Evolutionary conservation across 1,140 invertebrate species (phyloP).

Genomic region (Triops cancriformis): DNA sequence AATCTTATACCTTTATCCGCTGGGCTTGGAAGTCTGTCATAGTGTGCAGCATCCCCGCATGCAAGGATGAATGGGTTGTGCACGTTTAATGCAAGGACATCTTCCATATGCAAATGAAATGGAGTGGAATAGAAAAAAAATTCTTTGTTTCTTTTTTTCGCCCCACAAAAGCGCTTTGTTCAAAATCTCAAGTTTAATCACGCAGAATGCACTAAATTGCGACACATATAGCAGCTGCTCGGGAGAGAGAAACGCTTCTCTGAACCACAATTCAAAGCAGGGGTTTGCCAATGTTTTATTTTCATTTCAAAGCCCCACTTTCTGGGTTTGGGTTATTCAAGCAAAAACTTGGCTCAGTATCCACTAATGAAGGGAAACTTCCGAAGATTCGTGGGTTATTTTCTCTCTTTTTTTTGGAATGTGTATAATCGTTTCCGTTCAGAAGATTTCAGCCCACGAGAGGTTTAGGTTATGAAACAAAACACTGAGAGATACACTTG

Average conservation of each 20-base stretch:
- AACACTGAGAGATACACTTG: too few relatives aligned
- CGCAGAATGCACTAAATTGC: neutral
- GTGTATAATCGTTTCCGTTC: too few relatives aligned
- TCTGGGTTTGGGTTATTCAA: too few relatives aligned
- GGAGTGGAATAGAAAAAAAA: neutral
- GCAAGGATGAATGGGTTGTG: neutral
- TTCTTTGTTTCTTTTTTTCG: neutral
- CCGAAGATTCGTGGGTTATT: too few relatives aligned
- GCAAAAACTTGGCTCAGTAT: too few relatives aligned
- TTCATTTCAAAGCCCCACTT: too few relatives aligned
- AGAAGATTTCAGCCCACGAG: too few relatives aligned
- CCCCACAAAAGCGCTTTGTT: neutral
- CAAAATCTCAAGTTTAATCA: neutral
- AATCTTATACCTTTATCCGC: neutral
- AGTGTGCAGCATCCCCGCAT: neutral
- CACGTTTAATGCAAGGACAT: neutral
- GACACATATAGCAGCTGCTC: neutral
- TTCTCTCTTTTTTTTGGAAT: too few relatives aligned
- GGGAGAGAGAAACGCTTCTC: neutral
- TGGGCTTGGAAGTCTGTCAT: neutral
- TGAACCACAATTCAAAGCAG: neutral
- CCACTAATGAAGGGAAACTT: too few relatives aligned
- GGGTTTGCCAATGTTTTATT: too few relatives aligned
- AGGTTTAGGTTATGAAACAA: too few relatives aligned
- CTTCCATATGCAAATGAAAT: neutral